These are phyloP conservation scores for Philereme vetulata DNA, from an alignment of 2,888 invertebrate species.

Conservation along the genomic window DNA sequence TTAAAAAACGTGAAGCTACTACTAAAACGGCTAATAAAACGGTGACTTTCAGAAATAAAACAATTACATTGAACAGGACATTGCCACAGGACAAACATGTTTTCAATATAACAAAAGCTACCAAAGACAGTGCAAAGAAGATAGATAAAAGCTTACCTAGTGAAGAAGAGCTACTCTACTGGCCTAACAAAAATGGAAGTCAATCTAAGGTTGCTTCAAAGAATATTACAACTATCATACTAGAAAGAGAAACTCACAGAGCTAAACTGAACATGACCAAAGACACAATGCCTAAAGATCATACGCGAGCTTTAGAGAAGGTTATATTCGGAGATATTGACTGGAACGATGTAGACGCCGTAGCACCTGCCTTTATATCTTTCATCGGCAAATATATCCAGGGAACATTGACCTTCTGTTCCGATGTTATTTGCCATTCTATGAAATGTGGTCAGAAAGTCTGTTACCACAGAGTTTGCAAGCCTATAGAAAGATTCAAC, in stretches of 20 bases:
- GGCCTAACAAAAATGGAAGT: constrained; percentile 55
- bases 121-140: constrained; percentile 45
- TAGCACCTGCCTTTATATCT: constrained; percentile 70
- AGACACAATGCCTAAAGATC: constrained; percentile 59
- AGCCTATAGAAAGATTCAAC: constrained; percentile 61
- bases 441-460: constrained; percentile 70
- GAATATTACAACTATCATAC: constrained; percentile 65
- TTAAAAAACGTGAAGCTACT: constrained; percentile 55
- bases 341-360: constrained; percentile 71
- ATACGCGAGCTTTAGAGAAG: constrained; percentile 61
- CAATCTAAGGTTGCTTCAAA: constrained; percentile 38
- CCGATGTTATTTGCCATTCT: constrained; percentile 67
- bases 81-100: constrained; percentile 6
- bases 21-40: constrained; percentile 18
- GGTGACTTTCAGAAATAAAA: constrained; percentile 14
- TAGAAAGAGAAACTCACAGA: constrained; percentile 67
- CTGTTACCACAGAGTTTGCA: constrained; percentile 68
- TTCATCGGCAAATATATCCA: constrained; percentile 75
- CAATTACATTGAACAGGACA: constrained; percentile 13
- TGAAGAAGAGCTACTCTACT: constrained; percentile 64
- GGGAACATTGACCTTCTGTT: constrained; percentile 73
- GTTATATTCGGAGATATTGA: constrained; percentile 73
- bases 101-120: constrained; percentile 29
- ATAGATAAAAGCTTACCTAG: constrained; percentile 49
- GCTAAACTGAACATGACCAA: constrained; percentile 63